Base-by-base conservation (phyloP, 2,888 invertebrate genomes). In the Eilema caniola region DNA sequence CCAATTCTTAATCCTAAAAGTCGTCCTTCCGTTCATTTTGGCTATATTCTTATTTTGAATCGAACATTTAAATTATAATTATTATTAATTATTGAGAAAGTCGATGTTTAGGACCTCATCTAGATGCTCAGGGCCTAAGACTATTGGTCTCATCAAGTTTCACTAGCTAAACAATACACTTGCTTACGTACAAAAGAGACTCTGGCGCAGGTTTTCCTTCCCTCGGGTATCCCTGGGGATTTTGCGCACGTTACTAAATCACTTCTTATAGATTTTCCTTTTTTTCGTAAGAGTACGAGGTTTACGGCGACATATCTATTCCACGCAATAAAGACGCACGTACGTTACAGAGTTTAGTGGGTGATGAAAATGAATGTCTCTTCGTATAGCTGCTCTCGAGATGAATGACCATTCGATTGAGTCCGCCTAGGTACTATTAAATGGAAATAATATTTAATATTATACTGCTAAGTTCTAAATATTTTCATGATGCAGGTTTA, bases 311-410 rank as follows among this genome's bases (percentile, higher is more conserved):
- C n/a, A 53, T 16, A n/a, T 53, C n/a, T 20, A n/a, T 53, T n/a
- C 53, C 10, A 10, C 10, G n/a, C 53, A 53, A 53, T 53, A n/a
- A 16, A 53, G 20, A 20, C 47, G 47, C 20, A 7, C 20, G 47
- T 20, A 1, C 47, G 47, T 47, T 47, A 4, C 16, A 10, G 53
- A n/a, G 53, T 53, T 53, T 53, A 53, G 20, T n/a, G 20, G n/a
- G 53, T n/a, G 53, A 53, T 53, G n/a, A 53, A n/a, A n/a, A 53
- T n/a, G n/a, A 53, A 53, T n/a, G 53, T 20, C 53, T 53, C 53
- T n/a, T n/a, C n/a, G 53, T 53, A 53, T n/a, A 3, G 53, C n/a
- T n/a, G n/a, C n/a, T 20, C 53, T n/a, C 53, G n/a, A 53, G 53
- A n/a, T n/a, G 53, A 53, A 53, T 53, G 53, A 53, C 53, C 10